Evolutionary conservation across 2,797 vertebrate genomes (phyloP).

Genomic region (Erithacus rubecula): DNA sequence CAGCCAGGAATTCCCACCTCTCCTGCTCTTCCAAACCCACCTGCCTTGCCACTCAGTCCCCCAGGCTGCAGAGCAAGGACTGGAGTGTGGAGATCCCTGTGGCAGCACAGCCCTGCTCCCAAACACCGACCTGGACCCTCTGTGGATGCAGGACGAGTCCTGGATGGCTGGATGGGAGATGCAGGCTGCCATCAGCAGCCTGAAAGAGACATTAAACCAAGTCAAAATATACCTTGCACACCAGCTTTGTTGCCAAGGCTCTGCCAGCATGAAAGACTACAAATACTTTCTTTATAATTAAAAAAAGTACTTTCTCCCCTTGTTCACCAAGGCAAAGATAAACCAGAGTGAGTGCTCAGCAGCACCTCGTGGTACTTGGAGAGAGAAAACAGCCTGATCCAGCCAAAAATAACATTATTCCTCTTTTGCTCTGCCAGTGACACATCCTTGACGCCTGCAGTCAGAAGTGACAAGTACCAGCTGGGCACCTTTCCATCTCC

Average conservation of each 20-base stretch:
- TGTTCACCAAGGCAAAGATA: neutral
- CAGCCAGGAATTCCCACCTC: neutral
- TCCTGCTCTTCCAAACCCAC: neutral
- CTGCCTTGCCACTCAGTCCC: neutral
- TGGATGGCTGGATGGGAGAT: neutral
- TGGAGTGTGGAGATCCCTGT: neutral
- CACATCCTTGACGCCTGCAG: neutral
- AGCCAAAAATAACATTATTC: neutral
- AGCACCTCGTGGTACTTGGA: neutral
- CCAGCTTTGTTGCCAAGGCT: neutral
- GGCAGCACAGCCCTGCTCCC: neutral
- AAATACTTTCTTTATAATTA: neutral
- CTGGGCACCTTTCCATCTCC: neutral
- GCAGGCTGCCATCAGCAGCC: neutral
- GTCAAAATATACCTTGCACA: neutral
- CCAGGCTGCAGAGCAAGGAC: neutral
- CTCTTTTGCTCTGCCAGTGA: neutral
- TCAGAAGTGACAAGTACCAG: neutral
- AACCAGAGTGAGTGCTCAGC: rapidly evolving
- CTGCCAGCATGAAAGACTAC: neutral
- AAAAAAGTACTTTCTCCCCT: neutral
- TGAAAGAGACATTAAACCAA: neutral
- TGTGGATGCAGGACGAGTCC: rapidly evolving
- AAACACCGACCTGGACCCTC: neutral
- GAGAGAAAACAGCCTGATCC: neutral